Evolutionary conservation across 2,113 vertebrate species (phyloP).

Genomic region (Onychostruthus taczanowskii): DNA sequence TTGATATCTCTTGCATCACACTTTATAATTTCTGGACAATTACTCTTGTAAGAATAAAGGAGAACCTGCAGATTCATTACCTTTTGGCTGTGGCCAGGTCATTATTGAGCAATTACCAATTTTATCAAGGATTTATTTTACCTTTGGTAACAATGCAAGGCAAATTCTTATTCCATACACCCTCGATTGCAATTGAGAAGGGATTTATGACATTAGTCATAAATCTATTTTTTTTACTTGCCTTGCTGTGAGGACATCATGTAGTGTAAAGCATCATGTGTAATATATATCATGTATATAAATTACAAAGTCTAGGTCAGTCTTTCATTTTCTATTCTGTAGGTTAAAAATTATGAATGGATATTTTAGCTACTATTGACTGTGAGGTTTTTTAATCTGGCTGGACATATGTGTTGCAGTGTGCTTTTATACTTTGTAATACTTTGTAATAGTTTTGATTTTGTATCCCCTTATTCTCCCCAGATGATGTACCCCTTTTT

Average conservation of each 20-base stretch:
- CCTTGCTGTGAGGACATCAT: background rate
- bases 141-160: background rate
- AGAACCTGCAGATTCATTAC: conserved; percentile 45
- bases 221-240: conserved; percentile 31
- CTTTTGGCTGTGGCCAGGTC: background rate
- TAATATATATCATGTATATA: background rate
- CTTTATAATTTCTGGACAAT: conserved; percentile 21
- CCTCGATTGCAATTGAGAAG: conserved; percentile 38
- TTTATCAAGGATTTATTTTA: conserved; percentile 50
- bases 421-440: no score
- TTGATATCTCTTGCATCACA: background rate
- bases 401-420: background rate
- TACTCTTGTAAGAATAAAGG: conserved; percentile 34
- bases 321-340: background rate
- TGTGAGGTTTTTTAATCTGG: background rate
- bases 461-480: no score
- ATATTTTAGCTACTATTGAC: background rate
- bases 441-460: no score
- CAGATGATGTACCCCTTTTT: no score
- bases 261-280: background rate
- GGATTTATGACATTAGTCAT: conserved; percentile 40
- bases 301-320: background rate
- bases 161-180: conserved; percentile 9
- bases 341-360: background rate
- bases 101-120: background rate